A percentile compares a stretch with the other conserved stretches of the same genome.
Evolutionary conservation across 2,888 invertebrate species (phyloP).

Genomic region (Hofmannophila pseudospretella): DNA sequence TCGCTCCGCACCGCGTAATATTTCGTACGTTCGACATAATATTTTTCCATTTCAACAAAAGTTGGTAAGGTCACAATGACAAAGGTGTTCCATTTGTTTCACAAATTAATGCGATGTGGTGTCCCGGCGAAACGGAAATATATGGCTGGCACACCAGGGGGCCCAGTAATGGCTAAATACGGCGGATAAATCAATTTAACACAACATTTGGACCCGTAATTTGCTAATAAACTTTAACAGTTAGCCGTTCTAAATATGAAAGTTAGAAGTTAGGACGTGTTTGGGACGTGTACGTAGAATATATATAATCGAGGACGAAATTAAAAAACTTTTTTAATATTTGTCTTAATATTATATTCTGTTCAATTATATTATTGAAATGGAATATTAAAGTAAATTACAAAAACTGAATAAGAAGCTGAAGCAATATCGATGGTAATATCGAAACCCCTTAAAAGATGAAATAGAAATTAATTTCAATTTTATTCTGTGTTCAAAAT

Average conservation of each 20-base stretch:
- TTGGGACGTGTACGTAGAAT: neutral
- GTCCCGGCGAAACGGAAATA: slow-evolving; percentile 19
- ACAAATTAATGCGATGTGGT: slow-evolving; percentile 31
- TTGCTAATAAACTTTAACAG: slow-evolving; percentile 4
- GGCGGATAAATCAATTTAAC: slow-evolving; percentile 23
- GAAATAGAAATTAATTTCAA: too few relatives aligned
- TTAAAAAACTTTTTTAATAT: slow-evolving; percentile 3
- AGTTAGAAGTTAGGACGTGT: slow-evolving; percentile 2
- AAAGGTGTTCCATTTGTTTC: slow-evolving; percentile 36
- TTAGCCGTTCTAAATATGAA: slow-evolving; percentile 1
- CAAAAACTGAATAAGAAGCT: too few relatives aligned
- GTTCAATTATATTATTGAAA: too few relatives aligned
- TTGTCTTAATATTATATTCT: neutral
- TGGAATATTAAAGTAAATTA: too few relatives aligned
- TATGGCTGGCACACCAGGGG: slow-evolving; percentile 15
- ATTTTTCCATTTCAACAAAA: slow-evolving; percentile 12
- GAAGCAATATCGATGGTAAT: too few relatives aligned
- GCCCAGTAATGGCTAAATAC: slow-evolving; percentile 6
- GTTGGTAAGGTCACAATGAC: slow-evolving; percentile 22
- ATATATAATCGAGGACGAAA: neutral
- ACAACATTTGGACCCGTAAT: slow-evolving; percentile 17
- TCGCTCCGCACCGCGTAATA: neutral
- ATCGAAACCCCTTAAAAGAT: too few relatives aligned
- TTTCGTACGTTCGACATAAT: slow-evolving; percentile 7
- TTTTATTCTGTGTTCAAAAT: too few relatives aligned